A percentile compares a stretch with the other conserved stretches of the same genome.
phyloP scores from a whole-genome alignment of 2,113 vertebrate species.

The Myrmophylax atrothorax region DNA sequence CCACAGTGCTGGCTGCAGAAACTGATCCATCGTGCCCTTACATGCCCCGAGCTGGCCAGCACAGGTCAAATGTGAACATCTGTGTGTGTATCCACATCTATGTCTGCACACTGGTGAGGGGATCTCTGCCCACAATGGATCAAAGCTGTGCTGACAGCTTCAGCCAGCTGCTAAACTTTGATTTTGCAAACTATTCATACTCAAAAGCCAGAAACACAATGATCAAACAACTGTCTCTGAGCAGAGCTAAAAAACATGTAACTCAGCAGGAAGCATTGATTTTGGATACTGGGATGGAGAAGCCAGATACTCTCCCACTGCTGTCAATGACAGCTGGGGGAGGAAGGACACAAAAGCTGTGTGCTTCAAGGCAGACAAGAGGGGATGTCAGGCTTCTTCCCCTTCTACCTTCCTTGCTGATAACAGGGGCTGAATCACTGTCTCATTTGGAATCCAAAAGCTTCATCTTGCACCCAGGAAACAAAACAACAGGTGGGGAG shows the following conservation, averaged over 20 bases:
- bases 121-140: background rate
- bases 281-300: background rate
- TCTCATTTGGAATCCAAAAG: background rate
- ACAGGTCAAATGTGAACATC: background rate
- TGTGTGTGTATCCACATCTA: background rate
- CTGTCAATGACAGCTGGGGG: background rate
- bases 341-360: background rate
- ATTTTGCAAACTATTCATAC: background rate
- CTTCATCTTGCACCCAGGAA: background rate
- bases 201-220: slow-evolving; percentile 26
- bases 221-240: slow-evolving; percentile 39
- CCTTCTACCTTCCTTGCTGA: background rate
- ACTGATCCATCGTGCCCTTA: accelerated
- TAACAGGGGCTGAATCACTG: background rate
- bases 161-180: background rate
- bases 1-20: background rate
- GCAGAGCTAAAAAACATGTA: slow-evolving; percentile 6
- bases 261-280: slow-evolving; percentile 45
- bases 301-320: background rate
- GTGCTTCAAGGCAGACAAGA: background rate
- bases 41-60: background rate
- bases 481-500: background rate
- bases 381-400: background rate
- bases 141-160: slow-evolving; percentile 1
- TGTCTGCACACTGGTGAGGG: background rate